Percentiles rank a stretch among this genome's conserved stretches.
phyloP scores from a whole-genome alignment of 2,888 invertebrate species.

The Archips crataeganus region DNA sequence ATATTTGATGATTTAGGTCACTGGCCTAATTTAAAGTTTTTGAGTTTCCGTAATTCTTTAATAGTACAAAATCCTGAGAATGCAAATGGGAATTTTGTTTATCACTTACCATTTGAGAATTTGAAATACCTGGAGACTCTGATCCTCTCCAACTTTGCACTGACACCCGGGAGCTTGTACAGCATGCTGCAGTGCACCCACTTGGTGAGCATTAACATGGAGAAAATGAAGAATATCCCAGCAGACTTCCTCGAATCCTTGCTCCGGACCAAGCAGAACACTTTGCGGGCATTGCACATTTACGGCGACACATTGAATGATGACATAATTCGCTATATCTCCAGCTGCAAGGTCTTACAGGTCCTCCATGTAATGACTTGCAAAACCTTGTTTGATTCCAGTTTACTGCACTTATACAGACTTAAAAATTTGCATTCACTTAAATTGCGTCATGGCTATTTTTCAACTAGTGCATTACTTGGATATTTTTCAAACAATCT shows the following conservation, averaged over 20 bases:
- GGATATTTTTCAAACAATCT: slow-evolving; percentile 80
- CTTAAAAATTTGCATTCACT: slow-evolving; percentile 78
- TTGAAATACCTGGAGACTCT: slow-evolving; percentile 76
- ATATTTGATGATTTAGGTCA: slow-evolving; percentile 81
- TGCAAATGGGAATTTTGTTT: slow-evolving; percentile 80
- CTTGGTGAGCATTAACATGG: slow-evolving; percentile 82
- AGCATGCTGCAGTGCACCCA: slow-evolving; percentile 79
- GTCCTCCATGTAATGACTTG: slow-evolving; percentile 83
- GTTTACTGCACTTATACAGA: slow-evolving; percentile 76
- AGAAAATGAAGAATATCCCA: slow-evolving; percentile 84
- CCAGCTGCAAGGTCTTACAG: slow-evolving; percentile 74
- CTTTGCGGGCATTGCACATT: slow-evolving; percentile 76
- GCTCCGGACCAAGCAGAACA: slow-evolving; percentile 72
- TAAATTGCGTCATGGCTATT: slow-evolving; percentile 82
- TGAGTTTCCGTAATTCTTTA: slow-evolving; percentile 82
- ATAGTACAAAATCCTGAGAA: slow-evolving; percentile 79
- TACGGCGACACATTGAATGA: slow-evolving; percentile 83
- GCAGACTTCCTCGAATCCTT: slow-evolving; percentile 80
- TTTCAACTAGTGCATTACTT: slow-evolving; percentile 79
- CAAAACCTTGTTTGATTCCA: slow-evolving; percentile 83
- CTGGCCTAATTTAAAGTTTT: slow-evolving; percentile 82
- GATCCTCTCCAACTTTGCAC: slow-evolving; percentile 80
- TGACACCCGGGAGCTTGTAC: slow-evolving; percentile 78
- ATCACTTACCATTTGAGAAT: slow-evolving; percentile 81
- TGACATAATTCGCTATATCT: slow-evolving; percentile 77